Evolutionary conservation across 2,888 invertebrate species (phyloP).

Genomic region (Chrysolina americana): DNA sequence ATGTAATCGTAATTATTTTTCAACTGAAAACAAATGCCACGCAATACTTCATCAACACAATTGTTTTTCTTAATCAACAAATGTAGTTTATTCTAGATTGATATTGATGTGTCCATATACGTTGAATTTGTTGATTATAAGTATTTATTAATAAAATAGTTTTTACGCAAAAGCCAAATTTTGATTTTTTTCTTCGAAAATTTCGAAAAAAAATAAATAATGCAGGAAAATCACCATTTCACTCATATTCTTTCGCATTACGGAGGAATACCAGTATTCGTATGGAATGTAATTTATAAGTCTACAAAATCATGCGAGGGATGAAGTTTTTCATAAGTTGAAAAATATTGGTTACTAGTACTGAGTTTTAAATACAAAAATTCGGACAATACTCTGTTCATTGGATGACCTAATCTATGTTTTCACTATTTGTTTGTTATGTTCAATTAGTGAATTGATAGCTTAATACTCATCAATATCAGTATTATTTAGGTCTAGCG

Average conservation of each 20-base stretch:
- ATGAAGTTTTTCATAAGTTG: neutral
- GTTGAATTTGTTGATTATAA: neutral
- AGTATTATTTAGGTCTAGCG: neutral
- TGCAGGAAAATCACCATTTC: slow-evolving; percentile 6
- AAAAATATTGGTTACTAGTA: neutral
- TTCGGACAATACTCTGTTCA: neutral
- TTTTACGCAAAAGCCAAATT: too few relatives aligned
- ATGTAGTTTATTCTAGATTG: too few relatives aligned
- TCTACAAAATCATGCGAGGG: slow-evolving; percentile 3
- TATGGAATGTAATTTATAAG: slow-evolving; percentile 13
- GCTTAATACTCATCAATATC: neutral
- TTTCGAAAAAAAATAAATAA: neutral
- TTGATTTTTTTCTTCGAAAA: too few relatives aligned
- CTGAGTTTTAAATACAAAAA: neutral
- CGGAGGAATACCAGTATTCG: neutral
- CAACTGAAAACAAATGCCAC: too few relatives aligned
- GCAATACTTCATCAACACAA: too few relatives aligned
- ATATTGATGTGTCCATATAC: too few relatives aligned
- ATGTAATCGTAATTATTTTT: too few relatives aligned
- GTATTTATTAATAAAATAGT: neutral
- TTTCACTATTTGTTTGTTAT: neutral
- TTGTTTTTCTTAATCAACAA: too few relatives aligned
- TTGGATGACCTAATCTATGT: too few relatives aligned
- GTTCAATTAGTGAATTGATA: neutral
- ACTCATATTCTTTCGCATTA: neutral